These are phyloP conservation scores for Euplexia lucipara DNA, from an alignment of 2,888 invertebrate genomes.

Conservation along the genomic window DNA sequence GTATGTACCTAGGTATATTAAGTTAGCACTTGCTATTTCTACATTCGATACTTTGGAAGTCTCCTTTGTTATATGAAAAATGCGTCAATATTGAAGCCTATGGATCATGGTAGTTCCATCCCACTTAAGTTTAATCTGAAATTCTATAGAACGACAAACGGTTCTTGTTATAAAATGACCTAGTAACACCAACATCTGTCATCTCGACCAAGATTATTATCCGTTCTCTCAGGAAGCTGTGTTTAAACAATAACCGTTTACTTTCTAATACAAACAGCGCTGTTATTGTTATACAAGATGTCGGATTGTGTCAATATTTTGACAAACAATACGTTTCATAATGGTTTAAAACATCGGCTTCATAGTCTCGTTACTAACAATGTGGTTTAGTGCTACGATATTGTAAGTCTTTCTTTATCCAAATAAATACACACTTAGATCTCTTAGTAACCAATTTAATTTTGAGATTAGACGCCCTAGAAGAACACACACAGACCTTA, in stretches of 20 bases:
- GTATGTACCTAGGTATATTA: no score
- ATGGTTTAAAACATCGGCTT: neutral
- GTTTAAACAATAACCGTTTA: conserved; percentile 31
- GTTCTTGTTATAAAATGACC: neutral
- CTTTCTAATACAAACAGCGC: conserved; percentile 44
- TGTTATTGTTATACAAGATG: conserved; percentile 21
- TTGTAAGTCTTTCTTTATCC: neutral
- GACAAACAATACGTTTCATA: neutral
- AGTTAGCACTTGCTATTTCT: no score
- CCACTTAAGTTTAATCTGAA: neutral
- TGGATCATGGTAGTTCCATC: no score
- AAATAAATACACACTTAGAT: neutral
- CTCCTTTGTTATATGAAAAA: no score
- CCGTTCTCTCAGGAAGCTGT: conserved; percentile 45
- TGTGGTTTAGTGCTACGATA: neutral
- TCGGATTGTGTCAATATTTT: conserved; percentile 24
- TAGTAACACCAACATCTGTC: conserved; percentile 31
- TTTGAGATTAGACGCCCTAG: no score
- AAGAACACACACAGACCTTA: no score
- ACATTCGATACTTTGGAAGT: no score
- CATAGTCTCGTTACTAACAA: no score
- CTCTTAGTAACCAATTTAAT: no score
- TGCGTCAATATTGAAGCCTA: no score
- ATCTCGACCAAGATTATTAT: conserved; percentile 33
- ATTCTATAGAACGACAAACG: conserved; percentile 1